A percentile compares a stretch with the other conserved stretches of the same genome.
Conservation (phyloP, 1,140 invertebrate species). For the Homarus americanus region DNA sequence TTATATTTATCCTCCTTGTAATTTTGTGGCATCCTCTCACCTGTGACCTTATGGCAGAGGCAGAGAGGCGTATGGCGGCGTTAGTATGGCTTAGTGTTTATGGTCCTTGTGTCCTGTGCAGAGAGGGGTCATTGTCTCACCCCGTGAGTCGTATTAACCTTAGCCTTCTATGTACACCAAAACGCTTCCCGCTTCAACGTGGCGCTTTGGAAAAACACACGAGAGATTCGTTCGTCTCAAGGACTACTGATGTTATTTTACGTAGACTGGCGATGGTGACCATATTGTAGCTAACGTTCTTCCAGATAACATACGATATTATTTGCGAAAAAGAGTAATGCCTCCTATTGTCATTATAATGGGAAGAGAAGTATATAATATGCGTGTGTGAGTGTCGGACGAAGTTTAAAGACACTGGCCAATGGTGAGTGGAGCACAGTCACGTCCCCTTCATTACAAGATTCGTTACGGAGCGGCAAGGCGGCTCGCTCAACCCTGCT, state of each 20-base stretch:
- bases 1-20: conserved; percentile 59
- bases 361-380: background rate
- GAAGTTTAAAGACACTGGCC: background rate
- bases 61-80: background rate
- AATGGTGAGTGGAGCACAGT: conserved; percentile 8
- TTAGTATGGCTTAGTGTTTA: background rate
- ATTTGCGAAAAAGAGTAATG: too few relatives aligned
- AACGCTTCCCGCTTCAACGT: conserved; percentile 19
- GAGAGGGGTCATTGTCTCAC: conserved; percentile 13
- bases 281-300: background rate
- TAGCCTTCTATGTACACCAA: background rate
- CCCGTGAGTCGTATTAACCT: background rate
- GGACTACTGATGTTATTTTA: background rate
- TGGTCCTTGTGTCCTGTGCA: background rate
- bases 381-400: background rate
- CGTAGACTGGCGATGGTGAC: background rate
- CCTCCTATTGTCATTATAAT: too few relatives aligned
- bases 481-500: conserved; percentile 37
- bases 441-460: conserved; percentile 52
- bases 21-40: conserved; percentile 59
- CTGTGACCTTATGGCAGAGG: conserved; percentile 43
- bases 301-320: too few relatives aligned
- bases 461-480: conserved; percentile 49
- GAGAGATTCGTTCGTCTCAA: conserved; percentile 6
- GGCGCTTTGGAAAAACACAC: conserved; percentile 2